phyloP scores from a whole-genome alignment of 2,888 invertebrate species.

The Leucozona laternaria region DNA sequence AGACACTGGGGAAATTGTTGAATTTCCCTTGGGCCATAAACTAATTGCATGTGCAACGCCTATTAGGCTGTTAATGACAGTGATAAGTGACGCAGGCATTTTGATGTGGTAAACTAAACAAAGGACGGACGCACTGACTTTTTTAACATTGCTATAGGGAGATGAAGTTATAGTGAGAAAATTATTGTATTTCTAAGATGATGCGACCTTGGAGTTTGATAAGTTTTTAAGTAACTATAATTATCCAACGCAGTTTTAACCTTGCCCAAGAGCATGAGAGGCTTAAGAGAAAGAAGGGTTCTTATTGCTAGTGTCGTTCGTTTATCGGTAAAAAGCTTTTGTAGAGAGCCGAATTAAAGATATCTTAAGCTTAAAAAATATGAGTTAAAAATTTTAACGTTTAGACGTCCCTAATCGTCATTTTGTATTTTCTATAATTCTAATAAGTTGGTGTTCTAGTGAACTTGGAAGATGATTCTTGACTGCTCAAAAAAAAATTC shows the following conservation, averaged over 20 bases:
- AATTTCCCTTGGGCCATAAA: conserved; percentile 41
- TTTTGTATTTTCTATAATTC: too few relatives aligned
- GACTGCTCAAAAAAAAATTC: too few relatives aligned
- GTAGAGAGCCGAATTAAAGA: too few relatives aligned
- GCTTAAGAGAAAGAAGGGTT: not conserved
- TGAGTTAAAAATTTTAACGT: too few relatives aligned
- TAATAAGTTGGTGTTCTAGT: too few relatives aligned
- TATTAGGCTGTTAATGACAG: conserved; percentile 57
- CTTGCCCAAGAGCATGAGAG: not conserved
- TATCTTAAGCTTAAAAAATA: too few relatives aligned
- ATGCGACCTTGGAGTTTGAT: not conserved
- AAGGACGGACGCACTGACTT: not conserved
- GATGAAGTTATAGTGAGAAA: not conserved
- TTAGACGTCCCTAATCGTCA: too few relatives aligned
- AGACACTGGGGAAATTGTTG: conserved; percentile 18
- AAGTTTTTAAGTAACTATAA: not conserved
- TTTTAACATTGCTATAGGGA: not conserved
- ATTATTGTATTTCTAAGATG: not conserved
- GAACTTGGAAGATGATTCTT: too few relatives aligned
- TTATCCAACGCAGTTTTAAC: not conserved
- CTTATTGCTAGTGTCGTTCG: too few relatives aligned
- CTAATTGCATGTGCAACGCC: conserved; percentile 45
- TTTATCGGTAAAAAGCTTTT: too few relatives aligned
- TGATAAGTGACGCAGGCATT: conserved; percentile 51
- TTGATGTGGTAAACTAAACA: not conserved